Percentiles rank a stretch among this genome's conserved stretches.
phyloP scores from a whole-genome alignment of 2,113 vertebrate genomes.

The Callipepla californica region DNA sequence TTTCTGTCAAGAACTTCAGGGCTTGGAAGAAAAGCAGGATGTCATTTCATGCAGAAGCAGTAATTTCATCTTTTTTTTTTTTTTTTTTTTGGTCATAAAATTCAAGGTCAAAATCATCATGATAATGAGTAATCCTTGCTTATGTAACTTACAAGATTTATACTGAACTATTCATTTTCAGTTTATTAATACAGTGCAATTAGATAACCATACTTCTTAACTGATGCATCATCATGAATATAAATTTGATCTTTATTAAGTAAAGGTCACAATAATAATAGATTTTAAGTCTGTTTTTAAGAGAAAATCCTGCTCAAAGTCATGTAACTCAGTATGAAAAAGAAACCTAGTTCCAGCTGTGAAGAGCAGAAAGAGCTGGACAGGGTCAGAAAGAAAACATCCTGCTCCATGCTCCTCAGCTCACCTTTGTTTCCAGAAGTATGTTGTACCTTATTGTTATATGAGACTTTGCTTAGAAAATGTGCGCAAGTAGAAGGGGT shows the following conservation, averaged over 20 bases:
- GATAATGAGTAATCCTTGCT: not conserved
- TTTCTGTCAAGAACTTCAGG: conserved; percentile 6
- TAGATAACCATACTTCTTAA: not conserved
- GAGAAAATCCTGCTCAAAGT: not conserved
- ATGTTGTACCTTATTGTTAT: not conserved
- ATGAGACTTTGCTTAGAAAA: not conserved
- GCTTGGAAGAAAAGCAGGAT: not conserved
- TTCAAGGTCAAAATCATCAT: conserved; percentile 4
- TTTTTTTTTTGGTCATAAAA: not conserved
- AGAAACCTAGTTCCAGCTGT: not conserved
- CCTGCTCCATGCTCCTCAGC: not conserved
- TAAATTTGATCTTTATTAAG: not conserved
- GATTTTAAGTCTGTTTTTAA: not conserved
- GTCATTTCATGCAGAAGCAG: conserved; percentile 25
- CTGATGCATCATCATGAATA: not conserved
- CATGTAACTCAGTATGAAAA: not conserved
- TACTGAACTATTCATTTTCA: not conserved
- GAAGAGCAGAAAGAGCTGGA: not conserved
- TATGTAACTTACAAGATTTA: not conserved
- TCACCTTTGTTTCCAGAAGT: not conserved
- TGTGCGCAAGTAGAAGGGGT: not conserved
- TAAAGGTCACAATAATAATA: not conserved
- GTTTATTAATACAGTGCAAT: not conserved
- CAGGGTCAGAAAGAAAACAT: not conserved
- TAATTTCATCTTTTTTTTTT: not conserved